Percentiles rank a stretch among this genome's conserved stretches.
phyloP scores from a whole-genome alignment of 64 coral and sea anemone species.

The Catalaphyllia jardinei region DNA sequence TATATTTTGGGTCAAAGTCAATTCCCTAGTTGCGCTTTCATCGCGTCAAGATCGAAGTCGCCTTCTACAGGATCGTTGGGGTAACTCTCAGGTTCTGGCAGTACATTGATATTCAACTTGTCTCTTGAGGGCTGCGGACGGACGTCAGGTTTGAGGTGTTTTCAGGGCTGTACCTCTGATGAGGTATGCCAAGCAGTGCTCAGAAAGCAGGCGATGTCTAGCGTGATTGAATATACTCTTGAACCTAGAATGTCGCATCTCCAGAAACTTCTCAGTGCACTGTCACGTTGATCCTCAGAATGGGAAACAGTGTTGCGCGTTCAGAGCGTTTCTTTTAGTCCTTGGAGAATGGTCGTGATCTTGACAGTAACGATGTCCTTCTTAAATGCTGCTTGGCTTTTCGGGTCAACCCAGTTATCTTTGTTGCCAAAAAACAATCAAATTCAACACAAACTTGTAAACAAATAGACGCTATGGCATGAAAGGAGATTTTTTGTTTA shows the following conservation, averaged over 20 bases:
- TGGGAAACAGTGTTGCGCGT: neutral
- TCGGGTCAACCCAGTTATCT: conserved; percentile 28
- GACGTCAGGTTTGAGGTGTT: neutral
- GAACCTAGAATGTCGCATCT: conserved; percentile 4
- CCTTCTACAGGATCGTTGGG: conserved; percentile 53
- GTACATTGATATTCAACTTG: conserved; percentile 27
- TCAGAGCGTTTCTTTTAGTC: neutral
- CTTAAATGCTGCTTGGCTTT: conserved; percentile 12
- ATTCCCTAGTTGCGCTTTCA: conserved; percentile 53
- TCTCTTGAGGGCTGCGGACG: conserved; percentile 2
- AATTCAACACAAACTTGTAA: conserved; percentile 8
- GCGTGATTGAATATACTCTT: neutral
- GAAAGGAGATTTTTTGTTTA: too few species aligned
- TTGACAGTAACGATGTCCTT: conserved; percentile 13
- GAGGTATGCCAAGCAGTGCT: conserved; percentile 30
- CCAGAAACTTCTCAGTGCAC: neutral
- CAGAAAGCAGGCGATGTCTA: conserved; percentile 4
- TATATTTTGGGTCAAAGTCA: conserved; percentile 37
- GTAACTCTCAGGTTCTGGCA: conserved; percentile 10
- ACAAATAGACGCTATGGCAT: neutral
- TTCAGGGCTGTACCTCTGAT: conserved; percentile 14
- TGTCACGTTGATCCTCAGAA: neutral
- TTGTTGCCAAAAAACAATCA: conserved; percentile 34
- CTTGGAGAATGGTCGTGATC: neutral
- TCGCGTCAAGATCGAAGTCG: conserved; percentile 27